Evolutionary conservation across 2,888 invertebrate species (phyloP).

Genomic region (Agonopterix heracliana): DNA sequence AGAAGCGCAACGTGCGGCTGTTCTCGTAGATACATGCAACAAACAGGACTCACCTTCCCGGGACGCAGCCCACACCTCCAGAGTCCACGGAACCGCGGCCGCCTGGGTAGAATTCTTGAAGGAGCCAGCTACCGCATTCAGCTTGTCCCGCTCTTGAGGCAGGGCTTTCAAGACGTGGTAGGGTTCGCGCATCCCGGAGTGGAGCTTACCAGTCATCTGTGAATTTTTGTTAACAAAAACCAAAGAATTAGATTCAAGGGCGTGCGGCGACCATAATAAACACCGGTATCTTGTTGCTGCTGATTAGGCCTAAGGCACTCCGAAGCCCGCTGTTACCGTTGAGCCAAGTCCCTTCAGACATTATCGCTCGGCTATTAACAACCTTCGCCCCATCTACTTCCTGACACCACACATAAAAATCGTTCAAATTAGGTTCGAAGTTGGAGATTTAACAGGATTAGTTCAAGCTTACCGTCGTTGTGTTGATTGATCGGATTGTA

Average conservation of each 20-base stretch:
- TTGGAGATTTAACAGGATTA: no score
- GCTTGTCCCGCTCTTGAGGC: slow-evolving; percentile 11
- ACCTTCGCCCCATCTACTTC: no score
- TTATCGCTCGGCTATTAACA: no score
- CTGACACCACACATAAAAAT: no score
- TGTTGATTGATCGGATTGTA: no score
- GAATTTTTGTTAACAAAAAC: slow-evolving; percentile 10
- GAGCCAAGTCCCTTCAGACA: no score
- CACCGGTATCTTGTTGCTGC: slow-evolving; percentile 2
- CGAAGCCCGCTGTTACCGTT: no score
- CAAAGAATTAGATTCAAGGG: slow-evolving; percentile 3
- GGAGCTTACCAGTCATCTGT: slow-evolving; percentile 9
- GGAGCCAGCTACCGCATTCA: slow-evolving; percentile 10
- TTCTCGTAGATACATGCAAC: not conserved
- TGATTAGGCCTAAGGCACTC: no score
- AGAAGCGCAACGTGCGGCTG: not conserved
- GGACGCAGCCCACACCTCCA: slow-evolving; percentile 5
- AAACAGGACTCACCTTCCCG: not conserved
- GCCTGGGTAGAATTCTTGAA: slow-evolving; percentile 10
- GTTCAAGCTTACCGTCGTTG: no score
- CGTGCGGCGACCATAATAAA: slow-evolving; percentile 3
- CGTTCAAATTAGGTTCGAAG: no score
- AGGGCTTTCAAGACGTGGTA: slow-evolving; percentile 10
- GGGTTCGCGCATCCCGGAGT: slow-evolving; percentile 16
- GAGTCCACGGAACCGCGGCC: slow-evolving; percentile 4